Base-by-base conservation (phyloP, 2,797 vertebrate species). In the Pangasius larnaudii region DNA sequence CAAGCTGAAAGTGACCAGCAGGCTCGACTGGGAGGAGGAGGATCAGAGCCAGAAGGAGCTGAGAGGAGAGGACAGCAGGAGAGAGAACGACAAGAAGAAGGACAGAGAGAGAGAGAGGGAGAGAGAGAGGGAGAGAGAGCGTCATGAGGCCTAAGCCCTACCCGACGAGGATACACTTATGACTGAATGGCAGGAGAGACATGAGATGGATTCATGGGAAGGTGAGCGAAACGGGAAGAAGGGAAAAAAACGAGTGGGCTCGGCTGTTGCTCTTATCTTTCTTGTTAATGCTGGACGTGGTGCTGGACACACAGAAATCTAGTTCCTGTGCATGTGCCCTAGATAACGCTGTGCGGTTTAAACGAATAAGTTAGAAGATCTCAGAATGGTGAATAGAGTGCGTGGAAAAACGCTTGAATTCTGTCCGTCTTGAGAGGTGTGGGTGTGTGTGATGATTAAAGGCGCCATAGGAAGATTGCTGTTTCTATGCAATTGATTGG, bases 121-220 rank as follows among this genome's bases (percentile, higher is more conserved):
- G 95, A 97, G 95, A 95, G 27, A 91, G 94, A 95, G 94, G 92
- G 94, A 82, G 51, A 90, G 86, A 91, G 65, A 94, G 94, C 95
- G 95, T 95, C 95, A 97, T 96, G 96, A 96, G 95, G 92, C 93
- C 93, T 89, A 89, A 90, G 93, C 93, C 91, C 91, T 94, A 93
- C 93, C 91, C 89, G 90, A 95, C 91, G 91, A 86, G 90, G 91
- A 93, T 95, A 93, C 85, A 67, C 93, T 94, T 91, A 93, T 96
- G 94, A 96, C 97, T 97, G 97, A 97, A 96, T 96, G 95, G 94
- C 92, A 95, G 94, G 91, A 96, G 95, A 96, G 97, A 97, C 96
- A 97, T 97, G 96, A 97, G 94, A 98, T 98, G 98, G 97, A 98
- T 94, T 96, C 97, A 95, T 98, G 97, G 98, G 97, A 98, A 97